Evolutionary conservation across 37 sponge, comb jelly and placozoan species (phyloP).

Genomic region (Cladorhizidae sp.): DNA sequence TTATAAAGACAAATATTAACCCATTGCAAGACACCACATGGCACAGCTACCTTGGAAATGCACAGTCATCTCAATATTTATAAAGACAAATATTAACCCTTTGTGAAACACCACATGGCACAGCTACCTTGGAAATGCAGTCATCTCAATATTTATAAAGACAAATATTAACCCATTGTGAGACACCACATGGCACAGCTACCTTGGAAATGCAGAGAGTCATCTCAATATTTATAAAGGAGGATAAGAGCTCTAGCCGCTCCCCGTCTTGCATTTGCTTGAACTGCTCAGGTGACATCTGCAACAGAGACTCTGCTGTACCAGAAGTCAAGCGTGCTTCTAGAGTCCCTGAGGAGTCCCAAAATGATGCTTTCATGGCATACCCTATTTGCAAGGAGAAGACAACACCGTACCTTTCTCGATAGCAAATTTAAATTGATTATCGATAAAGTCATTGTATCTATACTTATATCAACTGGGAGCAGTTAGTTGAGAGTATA

Average conservation of each 20-base stretch:
- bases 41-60: constrained; percentile 25
- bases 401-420: no score
- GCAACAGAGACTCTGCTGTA: constrained; percentile 18
- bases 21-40: no score
- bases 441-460: no score
- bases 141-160: not conserved
- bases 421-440: no score
- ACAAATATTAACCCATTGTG: no score
- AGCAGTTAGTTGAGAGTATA: no score
- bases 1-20: no score
- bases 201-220: constrained; percentile 18
- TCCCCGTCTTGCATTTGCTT: not conserved
- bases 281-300: not conserved
- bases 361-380: not conserved
- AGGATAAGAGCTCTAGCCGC: not conserved
- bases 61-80: not conserved
- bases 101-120: no score
- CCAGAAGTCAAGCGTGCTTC: not conserved
- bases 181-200: no score
- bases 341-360: constrained; percentile 6
- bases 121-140: constrained; percentile 24
- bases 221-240: not conserved
- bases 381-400: no score
- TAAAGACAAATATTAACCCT: no score
- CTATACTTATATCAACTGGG: no score